These are phyloP conservation scores for Drosophila pullipes DNA, from an alignment of 2,888 invertebrate genomes.

Conservation along the genomic window DNA sequence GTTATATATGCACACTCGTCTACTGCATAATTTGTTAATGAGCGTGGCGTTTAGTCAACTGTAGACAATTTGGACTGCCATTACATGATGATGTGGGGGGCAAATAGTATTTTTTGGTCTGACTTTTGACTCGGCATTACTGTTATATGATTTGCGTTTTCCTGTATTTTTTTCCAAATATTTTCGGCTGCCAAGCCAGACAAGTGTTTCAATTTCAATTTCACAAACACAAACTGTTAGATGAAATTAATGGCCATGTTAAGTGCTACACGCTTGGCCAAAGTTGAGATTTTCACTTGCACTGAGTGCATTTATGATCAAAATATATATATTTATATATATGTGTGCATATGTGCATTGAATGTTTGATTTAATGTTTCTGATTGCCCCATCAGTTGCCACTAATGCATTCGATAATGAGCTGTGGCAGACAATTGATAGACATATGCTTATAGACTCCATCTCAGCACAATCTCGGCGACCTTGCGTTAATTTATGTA, in stretches of 20 bases:
- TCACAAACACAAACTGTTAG: conserved; percentile 49
- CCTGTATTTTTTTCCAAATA: conserved; percentile 42
- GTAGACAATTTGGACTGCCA: conserved; percentile 66
- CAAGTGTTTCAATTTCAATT: conserved; percentile 57
- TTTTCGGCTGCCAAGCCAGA: conserved; percentile 17
- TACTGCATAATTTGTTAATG: conserved; percentile 69
- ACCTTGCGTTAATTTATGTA: conserved; percentile 50
- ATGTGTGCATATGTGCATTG: not conserved
- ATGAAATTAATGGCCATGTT: conserved; percentile 57
- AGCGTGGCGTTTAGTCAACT: conserved; percentile 68
- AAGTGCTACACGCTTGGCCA: conserved; percentile 57
- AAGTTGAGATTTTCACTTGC: conserved; percentile 52
- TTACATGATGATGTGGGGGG: conserved; percentile 55
- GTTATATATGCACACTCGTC: conserved; percentile 5
- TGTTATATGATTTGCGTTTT: conserved; percentile 74
- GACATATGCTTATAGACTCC: conserved; percentile 11
- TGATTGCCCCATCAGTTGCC: conserved; percentile 45
- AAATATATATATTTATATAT: not conserved
- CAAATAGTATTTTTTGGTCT: conserved; percentile 51
- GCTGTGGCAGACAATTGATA: conserved; percentile 56
- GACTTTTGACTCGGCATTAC: conserved; percentile 73
- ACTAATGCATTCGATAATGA: conserved; percentile 58
- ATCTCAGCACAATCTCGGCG: conserved; percentile 14
- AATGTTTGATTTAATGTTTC: conserved; percentile 52
- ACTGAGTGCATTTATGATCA: conserved; percentile 31